Evolutionary conservation across 2,888 invertebrate species (phyloP).

Genomic region (Emesis russula): DNA sequence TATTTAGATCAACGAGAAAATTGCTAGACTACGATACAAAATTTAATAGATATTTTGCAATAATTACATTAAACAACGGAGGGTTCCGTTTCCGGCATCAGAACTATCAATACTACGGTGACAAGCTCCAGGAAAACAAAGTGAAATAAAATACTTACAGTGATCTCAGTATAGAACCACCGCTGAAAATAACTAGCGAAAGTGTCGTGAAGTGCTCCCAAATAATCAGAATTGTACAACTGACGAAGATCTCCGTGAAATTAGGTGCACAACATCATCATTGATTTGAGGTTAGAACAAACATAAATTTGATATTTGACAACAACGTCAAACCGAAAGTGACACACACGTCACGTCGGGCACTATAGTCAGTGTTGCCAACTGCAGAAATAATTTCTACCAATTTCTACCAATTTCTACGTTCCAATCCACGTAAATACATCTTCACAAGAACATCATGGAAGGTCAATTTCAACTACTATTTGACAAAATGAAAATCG

Average conservation of each 20-base stretch:
- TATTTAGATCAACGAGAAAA: no score
- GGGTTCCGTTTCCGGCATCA: constrained; percentile 36
- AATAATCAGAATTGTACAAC: constrained; percentile 23
- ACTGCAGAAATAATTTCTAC: constrained; percentile 17
- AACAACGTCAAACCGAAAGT: constrained; percentile 17
- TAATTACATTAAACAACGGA: no score
- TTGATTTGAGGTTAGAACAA: constrained; percentile 28
- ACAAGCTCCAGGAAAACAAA: constrained; percentile 28
- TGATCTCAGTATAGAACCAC: constrained; percentile 16
- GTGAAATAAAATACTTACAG: constrained; percentile 31
- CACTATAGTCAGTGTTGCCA: constrained; percentile 41
- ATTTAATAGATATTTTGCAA: no score
- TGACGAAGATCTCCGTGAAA: constrained; percentile 22
- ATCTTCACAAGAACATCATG: constrained; percentile 16
- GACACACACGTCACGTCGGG: constrained; percentile 23
- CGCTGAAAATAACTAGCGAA: constrained; percentile 2
- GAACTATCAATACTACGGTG: constrained; percentile 28
- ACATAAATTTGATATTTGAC: constrained; percentile 18
- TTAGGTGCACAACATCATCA: constrained; percentile 12
- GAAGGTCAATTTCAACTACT: constrained; percentile 61
- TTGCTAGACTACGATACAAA: no score
- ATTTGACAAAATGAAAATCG: constrained; percentile 14
- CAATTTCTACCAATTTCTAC: constrained; percentile 21
- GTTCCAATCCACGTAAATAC: constrained; percentile 31
- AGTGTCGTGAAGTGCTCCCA: constrained; percentile 15